Percentiles rank a stretch among this genome's conserved stretches.
These are phyloP conservation scores for Pteria penguin DNA, from an alignment of 2,888 invertebrate genomes.

Conservation along the genomic window DNA sequence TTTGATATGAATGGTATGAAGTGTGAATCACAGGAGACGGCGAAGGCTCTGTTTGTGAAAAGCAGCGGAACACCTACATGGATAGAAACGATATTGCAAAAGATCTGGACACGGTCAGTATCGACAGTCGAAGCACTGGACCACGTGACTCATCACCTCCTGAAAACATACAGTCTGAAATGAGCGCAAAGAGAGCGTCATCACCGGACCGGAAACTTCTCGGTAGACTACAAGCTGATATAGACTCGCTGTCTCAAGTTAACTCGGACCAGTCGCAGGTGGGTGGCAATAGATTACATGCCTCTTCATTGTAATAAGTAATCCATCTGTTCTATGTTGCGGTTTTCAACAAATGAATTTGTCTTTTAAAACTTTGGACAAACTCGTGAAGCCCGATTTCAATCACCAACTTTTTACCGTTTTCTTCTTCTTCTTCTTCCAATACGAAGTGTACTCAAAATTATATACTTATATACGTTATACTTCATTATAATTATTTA, in stretches of 20 bases:
- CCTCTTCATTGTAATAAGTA: too few species aligned
- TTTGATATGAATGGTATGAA: too few species aligned
- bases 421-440: too few species aligned
- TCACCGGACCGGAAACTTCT: slow-evolving; percentile 22
- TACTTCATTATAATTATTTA: too few species aligned
- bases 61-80: neutral
- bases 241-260: slow-evolving; percentile 38
- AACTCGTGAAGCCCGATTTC: too few species aligned
- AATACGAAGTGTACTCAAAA: too few species aligned
- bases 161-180: neutral
- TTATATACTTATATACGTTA: too few species aligned
- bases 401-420: too few species aligned
- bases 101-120: slow-evolving; percentile 20
- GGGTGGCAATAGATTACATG: too few species aligned
- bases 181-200: neutral
- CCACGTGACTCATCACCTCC: slow-evolving; percentile 15
- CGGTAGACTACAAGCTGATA: slow-evolving; percentile 36
- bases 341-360: too few species aligned
- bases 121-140: slow-evolving; percentile 21
- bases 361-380: too few species aligned
- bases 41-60: slow-evolving; percentile 20
- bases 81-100: slow-evolving; percentile 3
- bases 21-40: slow-evolving; percentile 32
- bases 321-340: too few species aligned
- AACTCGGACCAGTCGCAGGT: slow-evolving; percentile 43